phyloP scores from a whole-genome alignment of 2,888 invertebrate species.

The Lacanobia oleracea region DNA sequence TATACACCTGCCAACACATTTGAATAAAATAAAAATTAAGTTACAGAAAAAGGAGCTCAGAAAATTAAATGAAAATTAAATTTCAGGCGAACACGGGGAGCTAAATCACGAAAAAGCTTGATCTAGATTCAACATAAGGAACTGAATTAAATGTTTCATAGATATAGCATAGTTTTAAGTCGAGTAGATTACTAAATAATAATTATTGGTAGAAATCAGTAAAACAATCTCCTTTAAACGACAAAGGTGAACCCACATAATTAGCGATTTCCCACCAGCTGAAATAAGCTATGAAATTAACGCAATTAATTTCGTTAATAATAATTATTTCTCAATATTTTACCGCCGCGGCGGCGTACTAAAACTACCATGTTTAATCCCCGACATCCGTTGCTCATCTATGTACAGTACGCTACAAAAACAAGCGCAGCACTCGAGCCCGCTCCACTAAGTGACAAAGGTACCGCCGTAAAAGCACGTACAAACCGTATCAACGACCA shows the following conservation, averaged over 20 bases:
- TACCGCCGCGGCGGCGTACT: background rate
- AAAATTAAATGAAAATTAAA: background rate
- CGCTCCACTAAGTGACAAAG: conserved; percentile 83
- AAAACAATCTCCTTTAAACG: background rate
- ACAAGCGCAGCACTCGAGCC: conserved; percentile 60
- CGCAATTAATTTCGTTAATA: no score
- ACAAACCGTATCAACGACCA: conserved; percentile 76
- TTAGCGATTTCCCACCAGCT: no score
- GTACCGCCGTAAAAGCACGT: conserved; percentile 82
- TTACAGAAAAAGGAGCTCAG: background rate
- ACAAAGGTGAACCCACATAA: no score
- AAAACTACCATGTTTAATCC: conserved; percentile 28
- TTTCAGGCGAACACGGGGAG: no score
- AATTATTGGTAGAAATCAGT: background rate
- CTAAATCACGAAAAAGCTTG: background rate
- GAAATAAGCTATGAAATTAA: no score
- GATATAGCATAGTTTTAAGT: background rate
- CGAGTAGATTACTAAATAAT: background rate
- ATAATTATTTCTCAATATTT: background rate
- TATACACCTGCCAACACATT: conserved; percentile 32
- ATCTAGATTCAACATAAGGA: background rate
- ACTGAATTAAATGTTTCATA: background rate
- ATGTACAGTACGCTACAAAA: conserved; percentile 64
- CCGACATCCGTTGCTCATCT: conserved; percentile 53
- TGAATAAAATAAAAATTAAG: conserved; percentile 28